Evolutionary conservation across 2,113 vertebrate species (phyloP).

Genomic region (Telmatochromis sp.): DNA sequence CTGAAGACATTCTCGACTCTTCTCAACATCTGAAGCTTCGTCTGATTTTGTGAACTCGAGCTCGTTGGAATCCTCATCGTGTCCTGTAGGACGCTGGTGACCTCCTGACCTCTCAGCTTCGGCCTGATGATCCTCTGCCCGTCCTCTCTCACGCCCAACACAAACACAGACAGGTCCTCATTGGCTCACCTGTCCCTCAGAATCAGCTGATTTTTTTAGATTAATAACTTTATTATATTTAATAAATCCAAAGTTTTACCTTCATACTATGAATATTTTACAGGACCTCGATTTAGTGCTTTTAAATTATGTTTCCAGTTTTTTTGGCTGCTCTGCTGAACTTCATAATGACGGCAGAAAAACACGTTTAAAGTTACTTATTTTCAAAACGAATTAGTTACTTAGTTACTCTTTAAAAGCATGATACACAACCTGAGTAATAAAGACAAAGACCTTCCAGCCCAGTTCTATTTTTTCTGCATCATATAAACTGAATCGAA

Average conservation of each 20-base stretch:
- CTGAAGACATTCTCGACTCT: background rate
- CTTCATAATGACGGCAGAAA: background rate
- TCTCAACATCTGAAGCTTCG: background rate
- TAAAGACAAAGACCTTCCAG: background rate
- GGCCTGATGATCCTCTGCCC: background rate
- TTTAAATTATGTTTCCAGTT: background rate
- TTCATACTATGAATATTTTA: fast-evolving
- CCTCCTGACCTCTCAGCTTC: background rate
- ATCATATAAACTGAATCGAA: background rate
- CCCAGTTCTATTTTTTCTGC: background rate
- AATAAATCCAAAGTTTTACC: background rate
- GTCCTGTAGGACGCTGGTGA: background rate
- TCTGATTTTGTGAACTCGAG: background rate
- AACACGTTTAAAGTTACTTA: background rate
- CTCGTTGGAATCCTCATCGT: fast-evolving
- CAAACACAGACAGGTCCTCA: background rate
- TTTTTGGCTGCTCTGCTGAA: background rate
- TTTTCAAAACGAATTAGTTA: background rate
- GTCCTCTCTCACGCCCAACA: background rate
- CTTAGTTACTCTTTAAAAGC: background rate
- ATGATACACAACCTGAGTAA: background rate
- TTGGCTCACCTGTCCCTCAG: background rate
- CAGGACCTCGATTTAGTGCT: fast-evolving
- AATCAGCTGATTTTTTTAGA: background rate
- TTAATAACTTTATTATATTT: background rate